Percentiles rank a stretch among this genome's conserved stretches.
Conservation (phyloP, 1,140 invertebrate species). For the Linepithema humile region DNA sequence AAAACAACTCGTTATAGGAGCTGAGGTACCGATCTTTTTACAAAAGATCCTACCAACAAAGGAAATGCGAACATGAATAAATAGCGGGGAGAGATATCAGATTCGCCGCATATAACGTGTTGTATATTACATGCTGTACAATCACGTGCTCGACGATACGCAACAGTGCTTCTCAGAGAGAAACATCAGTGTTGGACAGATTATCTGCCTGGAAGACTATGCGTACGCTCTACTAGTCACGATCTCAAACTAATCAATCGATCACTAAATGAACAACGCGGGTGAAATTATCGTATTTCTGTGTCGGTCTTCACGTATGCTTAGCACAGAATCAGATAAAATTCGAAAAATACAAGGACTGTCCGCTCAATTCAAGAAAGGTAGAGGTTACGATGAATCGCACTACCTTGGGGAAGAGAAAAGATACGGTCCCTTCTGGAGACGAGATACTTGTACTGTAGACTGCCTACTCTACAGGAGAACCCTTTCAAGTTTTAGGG, state of each 20-base stretch:
- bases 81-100: conserved; percentile 27
- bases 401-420: not conserved
- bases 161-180: conserved; percentile 45
- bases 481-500: conserved; percentile 80
- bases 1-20: too few species aligned
- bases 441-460: conserved; percentile 60
- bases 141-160: conserved; percentile 49
- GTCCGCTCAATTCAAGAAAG: not conserved
- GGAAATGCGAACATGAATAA: conserved; percentile 55
- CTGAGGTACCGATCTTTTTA: too few species aligned
- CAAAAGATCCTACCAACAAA: too few species aligned
- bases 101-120: conserved; percentile 20
- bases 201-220: conserved; percentile 47
- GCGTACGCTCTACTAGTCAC: conserved; percentile 42
- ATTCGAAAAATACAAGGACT: not conserved
- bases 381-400: conserved; percentile 12
- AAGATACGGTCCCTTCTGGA: conserved; percentile 14
- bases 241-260: conserved; percentile 41
- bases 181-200: conserved; percentile 13
- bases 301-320: not conserved
- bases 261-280: conserved; percentile 44
- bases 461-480: conserved; percentile 76
- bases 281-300: conserved; percentile 31
- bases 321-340: not conserved
- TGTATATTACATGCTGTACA: conserved; percentile 47